Percentiles rank a stretch among this genome's conserved stretches.
Evolutionary conservation across 2,113 vertebrate species (phyloP).

Genomic region (Theristicus caerulescens): DNA sequence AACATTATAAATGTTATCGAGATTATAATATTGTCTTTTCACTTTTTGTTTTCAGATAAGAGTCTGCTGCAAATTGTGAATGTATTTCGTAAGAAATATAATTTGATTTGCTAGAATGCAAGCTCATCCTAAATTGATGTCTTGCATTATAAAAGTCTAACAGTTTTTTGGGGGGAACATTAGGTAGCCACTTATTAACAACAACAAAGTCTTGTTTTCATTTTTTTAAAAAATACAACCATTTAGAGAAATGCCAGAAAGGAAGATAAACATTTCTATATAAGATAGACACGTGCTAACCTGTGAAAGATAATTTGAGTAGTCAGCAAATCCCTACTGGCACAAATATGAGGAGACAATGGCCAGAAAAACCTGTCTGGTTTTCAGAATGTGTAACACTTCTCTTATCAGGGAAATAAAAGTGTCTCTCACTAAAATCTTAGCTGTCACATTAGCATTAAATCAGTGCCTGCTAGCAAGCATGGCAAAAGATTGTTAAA

Average conservation of each 20-base stretch:
- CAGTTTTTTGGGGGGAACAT: rapidly evolving
- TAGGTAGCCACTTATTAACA: neutral
- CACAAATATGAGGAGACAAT: conserved; percentile 16
- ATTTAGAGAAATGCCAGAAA: neutral
- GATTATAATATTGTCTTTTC: neutral
- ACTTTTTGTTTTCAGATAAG: neutral
- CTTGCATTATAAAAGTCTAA: neutral
- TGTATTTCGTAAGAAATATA: neutral
- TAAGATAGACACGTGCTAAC: neutral
- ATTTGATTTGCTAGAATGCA: neutral
- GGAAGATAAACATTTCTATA: neutral
- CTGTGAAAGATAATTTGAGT: conserved; percentile 22
- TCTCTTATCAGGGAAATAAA: conserved; percentile 49
- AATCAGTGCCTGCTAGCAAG: neutral
- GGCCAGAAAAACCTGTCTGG: conserved; percentile 41
- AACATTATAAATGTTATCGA: neutral
- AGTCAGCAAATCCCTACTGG: conserved; percentile 48
- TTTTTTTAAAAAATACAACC: neutral
- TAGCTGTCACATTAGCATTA: conserved; percentile 26
- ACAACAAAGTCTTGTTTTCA: neutral
- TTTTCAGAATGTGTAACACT: conserved; percentile 9
- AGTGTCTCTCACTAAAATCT: conserved; percentile 33
- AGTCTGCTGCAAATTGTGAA: neutral
- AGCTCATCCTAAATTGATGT: neutral
- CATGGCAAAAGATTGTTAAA: neutral